These are phyloP conservation scores for Ctenosaura bakeri DNA, from an alignment of 2,797 vertebrate species.

Conservation along the genomic window DNA sequence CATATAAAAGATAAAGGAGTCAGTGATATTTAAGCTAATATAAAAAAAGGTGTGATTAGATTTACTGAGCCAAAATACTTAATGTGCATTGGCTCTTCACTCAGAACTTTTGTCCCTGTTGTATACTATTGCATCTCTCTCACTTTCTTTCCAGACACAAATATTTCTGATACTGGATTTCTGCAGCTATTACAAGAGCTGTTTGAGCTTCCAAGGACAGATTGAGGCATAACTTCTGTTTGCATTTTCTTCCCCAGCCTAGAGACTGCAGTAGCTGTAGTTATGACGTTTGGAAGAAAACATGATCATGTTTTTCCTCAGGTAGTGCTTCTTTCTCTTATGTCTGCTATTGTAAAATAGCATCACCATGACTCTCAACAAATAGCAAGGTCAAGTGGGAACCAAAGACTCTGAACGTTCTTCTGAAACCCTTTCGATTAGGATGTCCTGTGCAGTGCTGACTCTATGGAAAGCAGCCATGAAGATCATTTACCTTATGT, in stretches of 20 bases:
- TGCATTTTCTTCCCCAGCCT: not conserved
- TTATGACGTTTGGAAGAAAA: not conserved
- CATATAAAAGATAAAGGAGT: not conserved
- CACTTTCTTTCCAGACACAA: constrained; percentile 14
- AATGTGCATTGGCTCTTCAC: not conserved
- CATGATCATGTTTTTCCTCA: not conserved
- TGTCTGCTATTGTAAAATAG: not conserved
- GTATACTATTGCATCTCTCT: not conserved
- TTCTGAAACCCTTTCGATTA: not conserved
- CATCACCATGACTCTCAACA: constrained; percentile 3
- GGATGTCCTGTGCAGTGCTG: not conserved
- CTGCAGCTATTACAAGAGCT: constrained; percentile 12
- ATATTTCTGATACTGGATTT: not conserved
- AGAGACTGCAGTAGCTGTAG: not conserved
- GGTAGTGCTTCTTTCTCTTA: not conserved
- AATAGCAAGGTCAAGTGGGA: not conserved
- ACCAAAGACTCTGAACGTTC: not conserved
- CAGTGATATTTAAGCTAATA: not conserved
- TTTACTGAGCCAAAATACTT: constrained; percentile 4
- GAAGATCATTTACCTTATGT: not conserved
- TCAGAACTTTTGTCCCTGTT: not conserved
- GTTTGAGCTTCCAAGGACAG: not conserved
- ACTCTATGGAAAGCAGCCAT: not conserved
- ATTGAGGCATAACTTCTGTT: not conserved
- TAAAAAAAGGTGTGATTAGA: not conserved